Base-by-base conservation (phyloP, 1,140 invertebrate species). In the Phocides pigmalion region DNA sequence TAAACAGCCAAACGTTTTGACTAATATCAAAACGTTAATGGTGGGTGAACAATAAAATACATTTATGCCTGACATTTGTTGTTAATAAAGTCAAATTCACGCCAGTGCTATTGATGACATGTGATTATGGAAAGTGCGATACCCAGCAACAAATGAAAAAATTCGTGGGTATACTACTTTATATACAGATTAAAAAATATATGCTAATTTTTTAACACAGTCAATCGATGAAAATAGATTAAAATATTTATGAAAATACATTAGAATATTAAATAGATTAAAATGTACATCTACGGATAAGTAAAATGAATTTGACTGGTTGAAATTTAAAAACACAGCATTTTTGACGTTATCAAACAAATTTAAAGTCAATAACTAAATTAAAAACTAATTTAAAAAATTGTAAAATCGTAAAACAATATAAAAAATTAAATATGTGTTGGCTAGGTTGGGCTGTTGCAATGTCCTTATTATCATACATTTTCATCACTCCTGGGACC, bases 371-470 rank as follows among this genome's bases (percentile, higher is more conserved):
- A 44, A 2, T 44, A 44, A 1, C 17, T 17, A 6, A 8, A 5
- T 17, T 3, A 44, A 9, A 44, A 11, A 4, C 2, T 22, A 46
- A 65, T 62, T 49, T 5, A n/a, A 47, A 63, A 46, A 53, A 41
- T 25, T 41, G 14, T 39, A 65, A 66, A 53, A 64, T 20, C 15
- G 16, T 42, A 70, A 59, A 64, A 58, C 44, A 12, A 12, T 56
- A 62, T 54, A 66, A 64, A 61, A 17, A 62, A 12, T 47, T 49
- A 37, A 80, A 66, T 64, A 86, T 86, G 81, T 86, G 83, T 61
- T 86, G 79, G 81, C 50, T 86, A 65, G 81, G 77, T 19, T 86
- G 81, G 83, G 79, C 79, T 19, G 42, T 78, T 3, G 78, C 78
- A 1, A 68, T 86, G 59, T 81, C 83, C 0, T 42, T 86, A 16